Percentiles rank a stretch among this genome's conserved stretches.
phyloP scores from a whole-genome alignment of 2,113 vertebrate species.

The Fulmarus glacialis region DNA sequence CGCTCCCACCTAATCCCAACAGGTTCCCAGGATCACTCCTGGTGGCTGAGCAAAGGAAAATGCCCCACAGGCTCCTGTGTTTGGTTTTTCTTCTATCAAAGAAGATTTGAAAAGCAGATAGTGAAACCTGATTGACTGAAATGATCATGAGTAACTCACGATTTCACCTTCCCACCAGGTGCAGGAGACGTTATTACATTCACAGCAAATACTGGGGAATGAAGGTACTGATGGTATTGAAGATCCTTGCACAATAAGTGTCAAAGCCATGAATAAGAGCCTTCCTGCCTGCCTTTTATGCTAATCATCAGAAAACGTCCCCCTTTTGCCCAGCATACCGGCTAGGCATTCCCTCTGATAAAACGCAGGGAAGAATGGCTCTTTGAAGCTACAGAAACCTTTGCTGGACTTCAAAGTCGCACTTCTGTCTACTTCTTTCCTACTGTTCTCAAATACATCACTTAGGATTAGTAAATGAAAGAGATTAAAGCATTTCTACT shows the following conservation, averaged over 20 bases:
- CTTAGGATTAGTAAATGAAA: slow-evolving; percentile 42
- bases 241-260: not conserved
- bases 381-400: slow-evolving; percentile 41
- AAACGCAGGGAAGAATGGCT: not conserved
- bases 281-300: not conserved
- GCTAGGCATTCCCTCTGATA: not conserved
- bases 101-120: not conserved
- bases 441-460: slow-evolving; percentile 2
- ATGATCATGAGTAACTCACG: fast-evolving
- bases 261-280: slow-evolving; percentile 28
- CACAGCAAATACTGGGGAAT: fast-evolving
- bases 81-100: not conserved
- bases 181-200: fast-evolving
- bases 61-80: fast-evolving
- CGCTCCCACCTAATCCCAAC: fast-evolving
- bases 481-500: slow-evolving; percentile 34
- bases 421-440: not conserved
- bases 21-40: fast-evolving
- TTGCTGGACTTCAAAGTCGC: slow-evolving; percentile 29
- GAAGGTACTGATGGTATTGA: fast-evolving
- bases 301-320: not conserved
- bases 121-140: not conserved
- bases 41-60: not conserved
- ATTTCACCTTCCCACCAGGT: not conserved
- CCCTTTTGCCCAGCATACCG: not conserved